Base-by-base conservation (phyloP, 2,888 invertebrate species). In the Mimachlamys varia region DNA sequence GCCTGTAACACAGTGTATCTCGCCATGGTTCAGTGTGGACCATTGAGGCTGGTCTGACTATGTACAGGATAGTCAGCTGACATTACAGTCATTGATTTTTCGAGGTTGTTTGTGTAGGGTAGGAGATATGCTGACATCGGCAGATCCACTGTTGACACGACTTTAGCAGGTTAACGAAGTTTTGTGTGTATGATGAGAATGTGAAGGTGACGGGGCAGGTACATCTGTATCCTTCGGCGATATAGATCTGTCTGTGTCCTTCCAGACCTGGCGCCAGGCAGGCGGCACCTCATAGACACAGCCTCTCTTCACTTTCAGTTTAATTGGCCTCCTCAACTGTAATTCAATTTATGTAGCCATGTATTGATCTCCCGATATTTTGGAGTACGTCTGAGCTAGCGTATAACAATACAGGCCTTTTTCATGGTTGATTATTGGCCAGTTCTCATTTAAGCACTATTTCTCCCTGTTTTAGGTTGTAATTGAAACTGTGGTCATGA, bases 251-350 rank as follows among this genome's bases (percentile, higher is more conserved):
- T 76, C 76, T 12, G 27, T 10, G 27, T 1, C 5, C 13, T 76
- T 76, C 76, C 33, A 33, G 76, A 4, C 33, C 33, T 33, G 33
- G 76, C 76, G 76, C 12, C 76, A 33, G 76, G 7, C 33, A 13
- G 76, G 33, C 76, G 33, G 33, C 33, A 33, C 12, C 76, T 33
- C 33, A 76, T 76, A 76, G 76, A 76, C 27, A 33, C 15, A 15
- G 76, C 1, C 15, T 76, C 13, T 13, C 33, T 76, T 76, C 27
- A 33, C 27, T 76, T 33, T 33, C 76, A 33, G 2, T 76, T 76
- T 76, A 27, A 76, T 76, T 76, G 27, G 76, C 76, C 76, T 76
- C 76, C 33, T 76, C 76, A 33, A 76, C 33, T 76, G 12, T 76
- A 33, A 76, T 76, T 76, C 33, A 76, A 33, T 76, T 76, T 76